phyloP scores from a whole-genome alignment of 2,888 invertebrate species.

The Drosophila meridiana region DNA sequence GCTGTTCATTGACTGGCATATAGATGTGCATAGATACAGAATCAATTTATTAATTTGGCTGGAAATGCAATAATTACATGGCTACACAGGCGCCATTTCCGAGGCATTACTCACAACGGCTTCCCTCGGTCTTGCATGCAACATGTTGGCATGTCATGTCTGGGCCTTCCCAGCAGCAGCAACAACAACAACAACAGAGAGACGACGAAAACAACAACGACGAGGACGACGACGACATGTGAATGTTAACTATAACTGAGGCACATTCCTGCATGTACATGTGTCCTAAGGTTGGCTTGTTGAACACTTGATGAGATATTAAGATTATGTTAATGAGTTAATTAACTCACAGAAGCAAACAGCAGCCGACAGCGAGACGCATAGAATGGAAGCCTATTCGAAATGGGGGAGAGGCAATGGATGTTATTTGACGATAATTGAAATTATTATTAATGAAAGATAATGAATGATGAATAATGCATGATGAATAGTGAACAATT shows the following conservation, averaged over 20 bases:
- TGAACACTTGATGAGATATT: slow-evolving; percentile 72
- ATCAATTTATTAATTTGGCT: slow-evolving; percentile 68
- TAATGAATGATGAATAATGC: neutral
- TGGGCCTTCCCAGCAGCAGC: slow-evolving; percentile 6
- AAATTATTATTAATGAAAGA: neutral
- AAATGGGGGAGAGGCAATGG: neutral
- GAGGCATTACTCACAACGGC: slow-evolving; percentile 57
- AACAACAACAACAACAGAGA: neutral
- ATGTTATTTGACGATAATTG: slow-evolving; percentile 4
- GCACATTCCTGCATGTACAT: slow-evolving; percentile 21
- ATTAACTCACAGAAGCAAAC: slow-evolving; percentile 70
- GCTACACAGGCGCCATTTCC: slow-evolving; percentile 69
- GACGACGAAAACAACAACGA: neutral
- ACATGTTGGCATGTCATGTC: slow-evolving; percentile 58
- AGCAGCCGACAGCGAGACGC: slow-evolving; percentile 23
- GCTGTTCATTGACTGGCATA: slow-evolving; percentile 27
- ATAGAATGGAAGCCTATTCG: neutral
- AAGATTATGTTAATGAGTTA: slow-evolving; percentile 79
- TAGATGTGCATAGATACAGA: slow-evolving; percentile 10
- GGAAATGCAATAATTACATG: slow-evolving; percentile 74
- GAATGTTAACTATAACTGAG: slow-evolving; percentile 31
- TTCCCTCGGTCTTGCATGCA: slow-evolving; percentile 46
- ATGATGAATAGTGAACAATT: neutral
- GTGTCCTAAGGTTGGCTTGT: slow-evolving; percentile 51
- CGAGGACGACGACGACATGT: slow-evolving; percentile 21